Base-by-base conservation (phyloP, 2,797 vertebrate species). In the Amazona finschi region DNA sequence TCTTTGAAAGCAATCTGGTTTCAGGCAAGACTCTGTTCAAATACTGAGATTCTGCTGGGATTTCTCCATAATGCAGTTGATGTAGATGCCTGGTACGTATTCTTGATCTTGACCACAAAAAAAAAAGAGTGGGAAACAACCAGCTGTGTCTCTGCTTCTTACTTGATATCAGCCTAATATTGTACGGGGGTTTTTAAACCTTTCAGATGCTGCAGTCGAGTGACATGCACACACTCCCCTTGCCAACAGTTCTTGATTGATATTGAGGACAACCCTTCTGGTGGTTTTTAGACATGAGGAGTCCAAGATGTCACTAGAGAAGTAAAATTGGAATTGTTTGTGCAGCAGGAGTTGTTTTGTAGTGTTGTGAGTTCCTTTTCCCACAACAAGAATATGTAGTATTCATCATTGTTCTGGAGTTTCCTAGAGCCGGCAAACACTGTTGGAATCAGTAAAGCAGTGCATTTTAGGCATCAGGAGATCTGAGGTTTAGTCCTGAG, bases 361-460 rank as follows among this genome's bases (percentile, higher is more conserved):
- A 41, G 36, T 2, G 0, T 12, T 31, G 12, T 2, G 21, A 21
- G 12, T 47, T 62, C 18, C 41, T 66, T 47, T 30, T 57, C 27
- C 24, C 8, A 2, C 0, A 0, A 1, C 3, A 43, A 22, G 21
- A 50, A 11, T 1, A 3, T 0, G 2, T 18, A 25, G 11, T 24
- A 7, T 36, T 49, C 0, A 0, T 71, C 17, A 11, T 9, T 0
- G 0, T 58, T 41, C 47, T 6, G 33, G 58, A 27, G 18, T 27
- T 71, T 8, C 8, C 11, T 46, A 15, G 49, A 22, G 38, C 3
- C n/a, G 57, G 39, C 46, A 31, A 33, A 11, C 0, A 0, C 3
- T 2, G 58, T 74, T 83, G 3, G 25, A 62, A 36, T 31, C 18
- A 7, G 1, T 24, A 12, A 30, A 75, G 60, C 31, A 28, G 24